Conservation (phyloP, 2,113 vertebrate genomes). For the Odocoileus hemionus region DNA sequence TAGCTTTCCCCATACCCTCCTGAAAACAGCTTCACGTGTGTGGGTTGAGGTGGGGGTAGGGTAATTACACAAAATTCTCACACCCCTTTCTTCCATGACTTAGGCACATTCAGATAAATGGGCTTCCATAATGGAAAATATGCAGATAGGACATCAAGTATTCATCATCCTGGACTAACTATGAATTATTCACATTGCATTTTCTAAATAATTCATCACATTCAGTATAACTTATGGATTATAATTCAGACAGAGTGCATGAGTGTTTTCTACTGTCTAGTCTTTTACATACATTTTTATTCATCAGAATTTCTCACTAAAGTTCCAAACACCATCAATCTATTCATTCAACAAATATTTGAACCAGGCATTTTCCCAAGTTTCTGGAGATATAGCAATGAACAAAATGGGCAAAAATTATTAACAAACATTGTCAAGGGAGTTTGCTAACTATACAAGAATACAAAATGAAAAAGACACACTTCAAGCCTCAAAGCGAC, state of each 20-base stretch:
- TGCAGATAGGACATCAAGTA: neutral
- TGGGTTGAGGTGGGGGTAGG: neutral
- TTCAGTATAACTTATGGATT: neutral
- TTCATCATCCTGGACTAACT: neutral
- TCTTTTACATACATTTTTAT: neutral
- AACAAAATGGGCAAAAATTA: neutral
- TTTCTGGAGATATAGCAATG: neutral
- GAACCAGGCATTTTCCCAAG: neutral
- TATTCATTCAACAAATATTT: neutral
- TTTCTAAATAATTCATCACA: conserved; percentile 42
- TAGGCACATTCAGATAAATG: neutral
- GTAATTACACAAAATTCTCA: neutral
- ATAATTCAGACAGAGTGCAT: neutral
- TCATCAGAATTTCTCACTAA: neutral
- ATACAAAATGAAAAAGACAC: neutral
- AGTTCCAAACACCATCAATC: neutral
- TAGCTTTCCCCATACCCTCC: neutral
- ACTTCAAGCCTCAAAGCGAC: neutral
- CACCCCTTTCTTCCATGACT: neutral
- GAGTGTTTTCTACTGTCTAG: neutral
- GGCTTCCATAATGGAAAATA: neutral
- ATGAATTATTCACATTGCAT: neutral
- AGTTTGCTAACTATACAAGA: neutral
- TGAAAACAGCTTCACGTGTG: neutral
- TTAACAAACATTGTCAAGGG: neutral